Base-by-base conservation (phyloP, 2,113 vertebrate genomes). In the Rissa tridactyla region DNA sequence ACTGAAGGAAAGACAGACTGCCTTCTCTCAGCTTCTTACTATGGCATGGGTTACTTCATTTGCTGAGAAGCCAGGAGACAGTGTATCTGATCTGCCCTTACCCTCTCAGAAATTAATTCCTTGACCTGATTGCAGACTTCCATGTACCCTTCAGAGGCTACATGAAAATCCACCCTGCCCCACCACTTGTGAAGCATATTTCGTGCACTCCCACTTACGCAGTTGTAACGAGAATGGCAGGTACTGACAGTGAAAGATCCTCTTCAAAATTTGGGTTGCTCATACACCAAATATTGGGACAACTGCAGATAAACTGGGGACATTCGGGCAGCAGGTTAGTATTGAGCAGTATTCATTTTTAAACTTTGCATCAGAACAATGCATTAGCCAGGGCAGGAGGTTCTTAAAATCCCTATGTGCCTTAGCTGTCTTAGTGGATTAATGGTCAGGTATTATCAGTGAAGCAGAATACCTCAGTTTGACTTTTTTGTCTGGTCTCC, bases 351-450 rank as follows among this genome's bases (percentile, higher is more conserved):
- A 61, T 72, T 85, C 4, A 54, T 84, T 69, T 93, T 25, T 82
- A 94, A 91, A 82, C 40, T 83, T 90, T 51, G 13, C 21, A 68
- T 84, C 52, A 72, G 60, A 79, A 76, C 27, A 91, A 93, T 86
- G 8, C 15, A 25, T 78, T 89, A 88, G 27, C 18, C 8, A 42
- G 72, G 47, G 51, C 60, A 84, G 65, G 52, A 90, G 47, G 40
- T 91, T 82, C 86, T 84, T 89, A 92, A 92, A 95, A 94, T 68
- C 29, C 30, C 47, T 32, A 2, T 61, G 30, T 86, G 54, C 34
- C 72, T 90, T 64, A 95, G 79, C 68, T 93, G 55, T 70, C 75
- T 90, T 71, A 96, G 38, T 68, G 55, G 79, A 88, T 90, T 92
- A 92, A 75, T 82, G 52, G 42, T 61, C 57, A 88, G 30, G 83